Evolutionary conservation across 2,888 invertebrate species (phyloP), one percentile per base, ranked within the genome.

Genomic region (Hydrotaea diabolus): DNA sequence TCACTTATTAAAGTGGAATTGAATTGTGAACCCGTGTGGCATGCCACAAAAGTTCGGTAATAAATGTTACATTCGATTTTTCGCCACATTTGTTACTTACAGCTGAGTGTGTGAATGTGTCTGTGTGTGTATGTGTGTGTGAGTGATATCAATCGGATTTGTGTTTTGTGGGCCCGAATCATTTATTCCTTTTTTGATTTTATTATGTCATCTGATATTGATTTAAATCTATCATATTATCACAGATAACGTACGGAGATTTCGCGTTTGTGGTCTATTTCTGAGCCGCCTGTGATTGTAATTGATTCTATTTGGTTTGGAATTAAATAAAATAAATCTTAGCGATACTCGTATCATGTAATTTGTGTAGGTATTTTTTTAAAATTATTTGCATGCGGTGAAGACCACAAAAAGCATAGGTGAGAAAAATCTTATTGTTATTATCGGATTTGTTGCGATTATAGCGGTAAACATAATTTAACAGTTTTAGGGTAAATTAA

Each of bases 11-110:
- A 31, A 31, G 23, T 59, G 39, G 39, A 13, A 13, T 39, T 39
- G 11, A 39, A 39, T 11, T 31, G 2, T 31, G 31, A 31, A 31
- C 31, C 7, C 5, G 7, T 26, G 26, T 59, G n/a, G n/a, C n/a
- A n/a, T n/a, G 26, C 31, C 62, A 62, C n/a, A 62, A 62, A 5
- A n/a, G n/a, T 62, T 31, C n/a, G 62, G 11, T 62, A 36, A n/a
- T 62, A 62, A 5, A n/a, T 19, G 62, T 62, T 26, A 23, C 3
- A 7, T 62, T 62, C 2, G 5, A 62, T 36, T 59, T 26, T 26
- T 15, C 3, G n/a, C 36, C 5, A 31, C 62, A 36, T 62, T 62
- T 62, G 62, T 31, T 59, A 59, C 23, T 59, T 39, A 3, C 36
- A 36, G 3, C 8, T 36, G 36, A 36, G n/a, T 36, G n/a, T n/a